Conservation (phyloP, 1,140 invertebrate species). For the Araneus ventricosus region DNA sequence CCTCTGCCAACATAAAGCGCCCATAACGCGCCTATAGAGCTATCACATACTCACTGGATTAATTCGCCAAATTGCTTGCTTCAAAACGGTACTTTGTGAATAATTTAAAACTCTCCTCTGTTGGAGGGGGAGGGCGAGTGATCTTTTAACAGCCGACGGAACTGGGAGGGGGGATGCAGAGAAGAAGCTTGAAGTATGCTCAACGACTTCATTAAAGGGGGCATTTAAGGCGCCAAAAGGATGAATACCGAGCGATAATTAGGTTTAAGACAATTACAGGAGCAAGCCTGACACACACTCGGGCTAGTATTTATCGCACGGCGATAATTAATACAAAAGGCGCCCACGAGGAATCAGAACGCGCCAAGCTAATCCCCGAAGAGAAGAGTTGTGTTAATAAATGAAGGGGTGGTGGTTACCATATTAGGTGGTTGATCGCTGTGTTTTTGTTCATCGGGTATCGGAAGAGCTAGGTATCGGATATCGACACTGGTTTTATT, state of each 20-base stretch:
- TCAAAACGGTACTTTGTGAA: constrained; percentile 73
- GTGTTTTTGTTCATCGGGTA: background rate
- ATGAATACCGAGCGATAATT: constrained; percentile 72
- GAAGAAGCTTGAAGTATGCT: constrained; percentile 50
- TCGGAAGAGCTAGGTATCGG: background rate
- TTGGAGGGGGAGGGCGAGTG: background rate
- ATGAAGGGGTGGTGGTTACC: constrained; percentile 37
- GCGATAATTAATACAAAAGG: constrained; percentile 75
- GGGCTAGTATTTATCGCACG: constrained; percentile 67
- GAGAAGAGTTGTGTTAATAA: constrained; percentile 54
- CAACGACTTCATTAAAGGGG: constrained; percentile 72
- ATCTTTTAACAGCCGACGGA: constrained; percentile 8
- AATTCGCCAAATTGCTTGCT: constrained; percentile 75
- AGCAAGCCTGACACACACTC: constrained; percentile 54
- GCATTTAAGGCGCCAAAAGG: constrained; percentile 75
- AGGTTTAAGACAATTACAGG: constrained; percentile 75
- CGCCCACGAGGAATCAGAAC: constrained; percentile 73
- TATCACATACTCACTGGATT: constrained; percentile 51
- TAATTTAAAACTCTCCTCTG: constrained; percentile 70
- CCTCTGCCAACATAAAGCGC: constrained; percentile 13
- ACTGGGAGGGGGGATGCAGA: background rate
- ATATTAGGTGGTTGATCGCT: constrained; percentile 32
- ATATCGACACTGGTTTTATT: background rate
- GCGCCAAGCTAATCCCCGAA: constrained; percentile 67
- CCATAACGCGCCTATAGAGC: constrained; percentile 14